These are phyloP conservation scores for Drosophila borborema DNA, from an alignment of 2,888 invertebrate species.

Conservation along the genomic window DNA sequence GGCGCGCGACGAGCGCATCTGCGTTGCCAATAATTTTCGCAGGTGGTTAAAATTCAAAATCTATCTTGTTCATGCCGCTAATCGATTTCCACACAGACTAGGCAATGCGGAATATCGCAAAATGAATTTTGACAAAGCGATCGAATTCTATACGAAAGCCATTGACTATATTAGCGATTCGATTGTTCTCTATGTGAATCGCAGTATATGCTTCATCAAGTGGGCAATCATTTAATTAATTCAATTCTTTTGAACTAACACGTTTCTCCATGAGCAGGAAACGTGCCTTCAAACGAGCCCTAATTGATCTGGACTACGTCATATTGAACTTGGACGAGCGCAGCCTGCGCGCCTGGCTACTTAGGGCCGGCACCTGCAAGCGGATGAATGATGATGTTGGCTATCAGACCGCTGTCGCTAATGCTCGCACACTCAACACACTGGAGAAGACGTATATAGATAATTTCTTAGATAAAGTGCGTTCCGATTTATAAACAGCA, in stretches of 20 bases:
- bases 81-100: constrained; percentile 21
- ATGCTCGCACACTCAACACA: constrained; percentile 8
- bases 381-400: constrained; percentile 53
- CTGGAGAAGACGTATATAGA: neutral
- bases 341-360: constrained; percentile 60
- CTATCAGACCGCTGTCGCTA: constrained; percentile 26
- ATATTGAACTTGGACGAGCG: constrained; percentile 26
- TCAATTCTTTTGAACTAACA: no score
- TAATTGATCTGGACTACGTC: constrained; percentile 57
- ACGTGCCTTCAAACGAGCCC: constrained; percentile 36
- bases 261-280: constrained; percentile 39
- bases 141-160: constrained; percentile 42
- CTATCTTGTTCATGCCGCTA: neutral
- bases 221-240: constrained; percentile 5
- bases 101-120: constrained; percentile 56
- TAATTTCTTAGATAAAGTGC: neutral
- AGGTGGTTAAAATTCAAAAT: constrained; percentile 20
- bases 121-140: constrained; percentile 45
- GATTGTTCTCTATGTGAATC: constrained; percentile 47
- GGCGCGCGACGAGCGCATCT: constrained; percentile 31
- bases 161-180: constrained; percentile 48
- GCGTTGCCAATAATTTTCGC: constrained; percentile 50
- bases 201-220: constrained; percentile 52
- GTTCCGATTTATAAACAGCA: neutral
- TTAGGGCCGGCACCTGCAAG: constrained; percentile 46